A percentile compares a stretch with the other conserved stretches of the same genome.
Conservation (phyloP, 2,113 vertebrate genomes). For the Anseranas semipalmata region DNA sequence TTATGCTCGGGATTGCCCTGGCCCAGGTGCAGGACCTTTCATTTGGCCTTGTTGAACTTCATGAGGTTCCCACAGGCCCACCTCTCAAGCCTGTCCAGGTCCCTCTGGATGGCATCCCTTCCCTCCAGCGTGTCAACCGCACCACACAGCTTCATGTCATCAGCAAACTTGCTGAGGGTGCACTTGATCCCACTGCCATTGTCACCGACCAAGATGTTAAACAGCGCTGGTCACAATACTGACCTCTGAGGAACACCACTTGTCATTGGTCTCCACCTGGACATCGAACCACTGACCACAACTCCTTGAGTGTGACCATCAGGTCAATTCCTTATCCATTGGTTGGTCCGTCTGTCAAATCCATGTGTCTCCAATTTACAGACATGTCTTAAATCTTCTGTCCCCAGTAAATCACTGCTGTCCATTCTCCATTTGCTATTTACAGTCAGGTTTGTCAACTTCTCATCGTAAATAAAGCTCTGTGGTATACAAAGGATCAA, state of each 20-base stretch:
- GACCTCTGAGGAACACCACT: neutral
- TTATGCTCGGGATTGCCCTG: neutral
- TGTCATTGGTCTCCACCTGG: neutral
- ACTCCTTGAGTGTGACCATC: neutral
- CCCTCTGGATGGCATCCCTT: neutral
- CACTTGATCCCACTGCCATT: neutral
- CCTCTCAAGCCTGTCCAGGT: neutral
- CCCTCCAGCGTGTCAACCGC: neutral
- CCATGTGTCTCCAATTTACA: neutral
- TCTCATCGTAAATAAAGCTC: neutral
- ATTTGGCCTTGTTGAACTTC: neutral
- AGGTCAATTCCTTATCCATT: neutral
- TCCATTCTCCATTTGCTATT: neutral
- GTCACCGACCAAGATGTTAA: neutral
- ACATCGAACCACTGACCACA: neutral
- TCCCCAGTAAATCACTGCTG: neutral
- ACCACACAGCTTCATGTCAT: neutral
- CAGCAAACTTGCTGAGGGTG: neutral
- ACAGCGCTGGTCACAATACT: neutral
- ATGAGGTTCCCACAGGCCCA: neutral
- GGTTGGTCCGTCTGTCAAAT: neutral
- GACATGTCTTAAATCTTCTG: neutral
- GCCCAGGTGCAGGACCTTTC: neutral
- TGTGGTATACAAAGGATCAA: neutral
- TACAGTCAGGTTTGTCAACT: neutral